Evolutionary conservation across 2,797 vertebrate species (phyloP).

Genomic region (Avahi laniger): DNA sequence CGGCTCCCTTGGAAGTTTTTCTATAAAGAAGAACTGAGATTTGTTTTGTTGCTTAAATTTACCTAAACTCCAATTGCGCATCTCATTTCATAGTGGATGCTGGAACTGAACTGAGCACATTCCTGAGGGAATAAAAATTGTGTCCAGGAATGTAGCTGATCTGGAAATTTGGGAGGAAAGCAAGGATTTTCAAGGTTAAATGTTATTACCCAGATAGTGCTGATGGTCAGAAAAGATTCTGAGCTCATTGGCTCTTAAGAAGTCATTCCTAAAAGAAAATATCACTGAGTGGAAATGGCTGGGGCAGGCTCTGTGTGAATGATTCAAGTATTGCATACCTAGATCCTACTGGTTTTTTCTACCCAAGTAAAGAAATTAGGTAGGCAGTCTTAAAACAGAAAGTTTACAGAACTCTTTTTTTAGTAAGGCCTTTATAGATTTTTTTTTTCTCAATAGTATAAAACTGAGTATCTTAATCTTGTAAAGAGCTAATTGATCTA

Average conservation of each 20-base stretch:
- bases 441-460: neutral
- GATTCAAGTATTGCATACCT: neutral
- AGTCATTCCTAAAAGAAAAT: slow-evolving; percentile 45
- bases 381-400: slow-evolving; percentile 45
- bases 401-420: neutral
- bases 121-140: slow-evolving; percentile 55
- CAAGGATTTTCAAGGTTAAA: slow-evolving; percentile 47
- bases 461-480: neutral
- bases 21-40: neutral
- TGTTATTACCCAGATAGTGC: slow-evolving; percentile 30
- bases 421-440: neutral
- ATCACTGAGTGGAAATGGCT: neutral
- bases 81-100: slow-evolving; percentile 9
- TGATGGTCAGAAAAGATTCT: slow-evolving; percentile 36
- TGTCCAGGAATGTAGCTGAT: slow-evolving; percentile 65
- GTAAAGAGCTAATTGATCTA: neutral
- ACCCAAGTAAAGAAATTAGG: slow-evolving; percentile 40
- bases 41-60: slow-evolving; percentile 16
- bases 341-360: neutral
- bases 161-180: slow-evolving; percentile 49
- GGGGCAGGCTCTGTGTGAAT: neutral
- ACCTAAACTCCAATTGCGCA: neutral
- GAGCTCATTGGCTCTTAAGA: slow-evolving; percentile 25
- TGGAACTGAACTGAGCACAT: slow-evolving; percentile 25
- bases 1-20: neutral